Conservation (phyloP, 2,797 vertebrate species). For the Falco cherrug region DNA sequence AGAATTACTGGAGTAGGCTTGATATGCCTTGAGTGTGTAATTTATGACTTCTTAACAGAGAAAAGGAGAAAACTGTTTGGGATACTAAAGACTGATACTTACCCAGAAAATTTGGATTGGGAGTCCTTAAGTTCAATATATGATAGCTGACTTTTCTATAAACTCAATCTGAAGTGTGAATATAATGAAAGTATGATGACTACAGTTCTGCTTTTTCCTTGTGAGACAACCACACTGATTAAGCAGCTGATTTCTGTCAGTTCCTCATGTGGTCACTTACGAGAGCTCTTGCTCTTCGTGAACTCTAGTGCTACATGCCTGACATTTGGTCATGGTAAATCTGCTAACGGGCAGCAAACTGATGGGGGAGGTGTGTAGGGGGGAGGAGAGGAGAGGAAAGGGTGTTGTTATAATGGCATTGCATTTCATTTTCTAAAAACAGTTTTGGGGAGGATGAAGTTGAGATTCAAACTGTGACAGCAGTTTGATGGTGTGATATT, state of each 20-base stretch:
- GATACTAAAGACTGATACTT: not conserved
- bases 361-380: no score
- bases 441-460: not conserved
- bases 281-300: not conserved
- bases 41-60: not conserved
- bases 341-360: not conserved
- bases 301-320: not conserved
- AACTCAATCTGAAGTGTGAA: not conserved
- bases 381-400: not conserved
- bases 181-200: not conserved
- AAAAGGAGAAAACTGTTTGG: not conserved
- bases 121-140: not conserved
- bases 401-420: not conserved
- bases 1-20: not conserved
- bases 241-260: not conserved
- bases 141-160: not conserved
- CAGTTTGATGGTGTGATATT: not conserved
- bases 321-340: not conserved
- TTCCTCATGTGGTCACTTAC: not conserved
- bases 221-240: not conserved
- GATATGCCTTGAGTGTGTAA: not conserved
- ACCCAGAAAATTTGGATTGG: not conserved
- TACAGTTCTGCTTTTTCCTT: not conserved
- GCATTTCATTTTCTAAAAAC: not conserved
- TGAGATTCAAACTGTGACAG: not conserved